These are phyloP conservation scores for Acromyrmex echinatior DNA, from an alignment of 1,140 invertebrate genomes.

Conservation along the genomic window DNA sequence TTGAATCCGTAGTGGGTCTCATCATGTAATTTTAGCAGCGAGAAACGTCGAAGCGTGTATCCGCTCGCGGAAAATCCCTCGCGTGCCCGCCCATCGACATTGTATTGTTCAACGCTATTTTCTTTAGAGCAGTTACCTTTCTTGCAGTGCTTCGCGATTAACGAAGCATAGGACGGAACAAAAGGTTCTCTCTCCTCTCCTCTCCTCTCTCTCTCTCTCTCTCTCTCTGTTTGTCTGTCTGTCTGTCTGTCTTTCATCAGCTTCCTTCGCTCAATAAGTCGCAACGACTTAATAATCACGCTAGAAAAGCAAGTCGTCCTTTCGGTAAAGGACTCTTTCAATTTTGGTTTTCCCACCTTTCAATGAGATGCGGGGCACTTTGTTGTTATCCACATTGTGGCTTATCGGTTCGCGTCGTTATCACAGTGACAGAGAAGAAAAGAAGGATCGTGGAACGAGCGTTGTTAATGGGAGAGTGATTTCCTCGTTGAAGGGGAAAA, in stretches of 20 bases:
- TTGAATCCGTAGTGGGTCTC: background rate
- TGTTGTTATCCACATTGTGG: slow-evolving; percentile 23
- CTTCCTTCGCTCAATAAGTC: slow-evolving; percentile 1
- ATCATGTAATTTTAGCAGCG: slow-evolving; percentile 40
- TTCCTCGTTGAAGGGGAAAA: slow-evolving; percentile 12
- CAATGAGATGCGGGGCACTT: background rate
- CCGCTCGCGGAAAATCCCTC: slow-evolving; percentile 40
- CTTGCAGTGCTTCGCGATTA: slow-evolving; percentile 29
- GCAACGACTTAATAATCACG: slow-evolving; percentile 45
- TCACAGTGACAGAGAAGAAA: slow-evolving; percentile 18
- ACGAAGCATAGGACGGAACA: slow-evolving; percentile 46
- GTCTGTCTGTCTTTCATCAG: too few species aligned
- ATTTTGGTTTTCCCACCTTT: slow-evolving; percentile 33
- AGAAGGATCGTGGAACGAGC: background rate
- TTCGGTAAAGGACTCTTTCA: background rate
- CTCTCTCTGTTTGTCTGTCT: too few species aligned
- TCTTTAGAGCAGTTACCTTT: slow-evolving; percentile 43
- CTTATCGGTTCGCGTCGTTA: slow-evolving; percentile 17
- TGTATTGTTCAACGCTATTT: slow-evolving; percentile 48
- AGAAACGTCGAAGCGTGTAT: slow-evolving; percentile 42
- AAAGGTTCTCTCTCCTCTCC: slow-evolving; percentile 3
- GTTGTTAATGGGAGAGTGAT: background rate
- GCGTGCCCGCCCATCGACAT: slow-evolving; percentile 36
- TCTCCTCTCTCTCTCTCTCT: background rate
- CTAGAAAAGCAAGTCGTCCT: background rate